phyloP scores from a whole-genome alignment of 2,797 vertebrate genomes.

The Eleutherodactylus coqui region DNA sequence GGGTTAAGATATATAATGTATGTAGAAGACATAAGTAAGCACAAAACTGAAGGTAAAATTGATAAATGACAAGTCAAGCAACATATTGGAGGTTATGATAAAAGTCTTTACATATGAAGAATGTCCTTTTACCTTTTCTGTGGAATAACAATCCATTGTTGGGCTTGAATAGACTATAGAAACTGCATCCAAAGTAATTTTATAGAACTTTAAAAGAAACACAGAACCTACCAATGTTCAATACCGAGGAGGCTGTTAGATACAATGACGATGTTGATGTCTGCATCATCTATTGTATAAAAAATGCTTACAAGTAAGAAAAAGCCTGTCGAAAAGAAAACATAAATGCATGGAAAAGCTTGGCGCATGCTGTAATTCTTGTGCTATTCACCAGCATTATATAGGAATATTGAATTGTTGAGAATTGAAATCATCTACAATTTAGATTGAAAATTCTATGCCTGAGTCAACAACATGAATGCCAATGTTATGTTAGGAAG shows the following conservation, averaged over 20 bases:
- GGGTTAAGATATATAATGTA: neutral
- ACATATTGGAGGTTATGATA: neutral
- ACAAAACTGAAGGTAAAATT: neutral
- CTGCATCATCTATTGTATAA: neutral
- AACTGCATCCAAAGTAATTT: neutral
- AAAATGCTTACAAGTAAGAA: neutral
- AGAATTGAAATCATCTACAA: neutral
- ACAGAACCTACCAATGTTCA: neutral
- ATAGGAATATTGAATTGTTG: neutral
- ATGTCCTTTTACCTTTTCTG: neutral
- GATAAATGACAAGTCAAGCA: neutral
- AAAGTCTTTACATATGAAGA: conserved; percentile 5
- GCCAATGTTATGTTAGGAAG: neutral
- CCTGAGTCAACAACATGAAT: neutral
- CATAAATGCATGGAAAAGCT: neutral
- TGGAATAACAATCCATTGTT: neutral
- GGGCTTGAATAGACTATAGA: conserved; percentile 7
- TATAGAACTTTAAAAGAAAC: neutral
- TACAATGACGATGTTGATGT: conserved; percentile 15
- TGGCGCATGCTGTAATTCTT: neutral
- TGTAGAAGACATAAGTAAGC: neutral
- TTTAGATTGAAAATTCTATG: neutral
- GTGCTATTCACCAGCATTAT: neutral
- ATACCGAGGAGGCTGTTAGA: neutral
- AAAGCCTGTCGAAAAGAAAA: neutral